Conservation (phyloP, 2,888 invertebrate genomes). For the Euplexia lucipara region DNA sequence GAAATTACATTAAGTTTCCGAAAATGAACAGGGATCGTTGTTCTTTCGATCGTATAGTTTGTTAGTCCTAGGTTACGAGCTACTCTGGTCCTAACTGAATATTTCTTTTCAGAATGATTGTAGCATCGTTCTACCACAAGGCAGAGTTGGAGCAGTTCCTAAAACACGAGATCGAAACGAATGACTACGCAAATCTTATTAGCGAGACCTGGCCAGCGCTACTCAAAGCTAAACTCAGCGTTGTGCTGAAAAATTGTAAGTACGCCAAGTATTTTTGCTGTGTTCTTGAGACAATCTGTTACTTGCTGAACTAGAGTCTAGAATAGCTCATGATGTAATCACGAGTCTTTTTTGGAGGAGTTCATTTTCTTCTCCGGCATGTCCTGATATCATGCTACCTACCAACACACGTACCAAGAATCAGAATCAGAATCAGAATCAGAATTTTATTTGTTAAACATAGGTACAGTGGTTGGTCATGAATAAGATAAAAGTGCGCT, state of each 20-base stretch:
- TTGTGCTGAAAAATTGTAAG: constrained; percentile 92
- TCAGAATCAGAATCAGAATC: too few relatives aligned
- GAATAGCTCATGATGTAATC: too few relatives aligned
- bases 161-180: constrained; percentile 92
- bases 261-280: constrained; percentile 10
- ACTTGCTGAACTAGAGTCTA: too few relatives aligned
- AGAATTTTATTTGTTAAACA: too few relatives aligned
- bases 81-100: background rate
- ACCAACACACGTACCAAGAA: too few relatives aligned
- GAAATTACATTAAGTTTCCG: too few relatives aligned
- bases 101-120: constrained; percentile 93
- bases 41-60: background rate
- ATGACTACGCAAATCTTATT: constrained; percentile 93
- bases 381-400: too few relatives aligned
- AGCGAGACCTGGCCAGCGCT: constrained; percentile 93
- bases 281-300: background rate
- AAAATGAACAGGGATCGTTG: too few relatives aligned
- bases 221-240: constrained; percentile 93
- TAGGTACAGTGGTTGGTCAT: too few relatives aligned
- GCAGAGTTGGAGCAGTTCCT: constrained; percentile 96
- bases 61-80: background rate
- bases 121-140: constrained; percentile 96
- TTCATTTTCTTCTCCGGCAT: too few relatives aligned
- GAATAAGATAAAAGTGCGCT: too few relatives aligned
- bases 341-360: too few relatives aligned